Percentiles rank a stretch among this genome's conserved stretches.
Evolutionary conservation across 2,888 invertebrate genomes (phyloP).

Genomic region (Cantharis rufa): DNA sequence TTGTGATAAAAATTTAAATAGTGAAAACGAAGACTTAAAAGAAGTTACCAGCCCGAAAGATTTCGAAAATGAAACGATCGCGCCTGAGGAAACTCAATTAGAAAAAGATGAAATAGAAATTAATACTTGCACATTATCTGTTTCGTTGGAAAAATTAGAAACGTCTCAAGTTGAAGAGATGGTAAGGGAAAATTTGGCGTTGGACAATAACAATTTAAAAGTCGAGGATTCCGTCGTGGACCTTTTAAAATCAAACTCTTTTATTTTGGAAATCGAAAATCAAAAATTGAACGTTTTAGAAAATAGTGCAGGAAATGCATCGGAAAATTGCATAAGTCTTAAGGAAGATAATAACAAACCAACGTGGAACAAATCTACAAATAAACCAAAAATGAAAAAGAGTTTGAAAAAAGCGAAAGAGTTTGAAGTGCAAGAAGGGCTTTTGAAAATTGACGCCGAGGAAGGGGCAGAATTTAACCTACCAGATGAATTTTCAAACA

Average conservation of each 20-base stretch:
- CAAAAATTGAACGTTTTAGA: not conserved
- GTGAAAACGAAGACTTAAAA: not conserved
- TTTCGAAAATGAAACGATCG: not conserved
- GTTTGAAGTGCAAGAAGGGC: not conserved
- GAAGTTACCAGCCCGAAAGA: not conserved
- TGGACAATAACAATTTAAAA: not conserved
- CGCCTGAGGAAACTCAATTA: not conserved
- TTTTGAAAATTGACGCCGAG: not conserved
- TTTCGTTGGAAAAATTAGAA: not conserved
- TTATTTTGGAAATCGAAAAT: not conserved
- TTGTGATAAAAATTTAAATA: not conserved
- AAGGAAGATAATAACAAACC: not conserved
- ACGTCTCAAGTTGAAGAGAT: not conserved
- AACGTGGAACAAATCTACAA: not conserved
- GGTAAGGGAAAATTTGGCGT: not conserved
- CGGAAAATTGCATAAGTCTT: not conserved
- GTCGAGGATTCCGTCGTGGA: not conserved
- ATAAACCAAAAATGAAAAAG: not conserved
- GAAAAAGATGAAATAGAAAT: not conserved
- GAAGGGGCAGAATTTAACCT: not conserved
- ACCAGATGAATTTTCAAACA: conserved; percentile 2
- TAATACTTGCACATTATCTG: not conserved
- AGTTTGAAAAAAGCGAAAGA: not conserved
- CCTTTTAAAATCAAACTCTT: not conserved
- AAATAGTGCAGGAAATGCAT: not conserved